Percentiles rank a stretch among this genome's conserved stretches.
Conservation (phyloP, 2,113 vertebrate species). For the Hippocampus abdominalis region DNA sequence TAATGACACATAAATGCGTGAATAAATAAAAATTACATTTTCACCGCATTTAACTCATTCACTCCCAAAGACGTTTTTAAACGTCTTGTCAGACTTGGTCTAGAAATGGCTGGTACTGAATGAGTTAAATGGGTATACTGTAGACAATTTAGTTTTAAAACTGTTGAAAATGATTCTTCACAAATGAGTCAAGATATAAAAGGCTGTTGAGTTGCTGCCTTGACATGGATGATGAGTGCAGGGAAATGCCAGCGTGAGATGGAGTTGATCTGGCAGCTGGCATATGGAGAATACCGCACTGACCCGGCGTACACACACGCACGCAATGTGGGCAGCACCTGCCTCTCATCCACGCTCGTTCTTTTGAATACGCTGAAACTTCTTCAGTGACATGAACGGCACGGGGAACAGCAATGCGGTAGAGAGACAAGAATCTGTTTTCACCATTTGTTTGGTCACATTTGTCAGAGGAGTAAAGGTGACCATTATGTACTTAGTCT, state of each 20-base stretch:
- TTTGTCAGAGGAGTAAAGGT: background rate
- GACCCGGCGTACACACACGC: slow-evolving; percentile 36
- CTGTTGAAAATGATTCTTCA: background rate
- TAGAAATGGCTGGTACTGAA: no score
- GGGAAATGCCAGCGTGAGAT: slow-evolving; percentile 47
- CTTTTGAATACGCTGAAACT: slow-evolving; percentile 17
- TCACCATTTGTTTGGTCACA: background rate
- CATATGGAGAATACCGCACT: slow-evolving; percentile 45
- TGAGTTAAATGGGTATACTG: background rate
- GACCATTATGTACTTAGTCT: slow-evolving; percentile 4
- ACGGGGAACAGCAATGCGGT: background rate
- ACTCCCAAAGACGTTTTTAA: no score
- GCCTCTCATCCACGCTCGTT: slow-evolving; percentile 19
- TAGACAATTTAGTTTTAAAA: background rate
- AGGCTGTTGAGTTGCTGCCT: slow-evolving; percentile 8
- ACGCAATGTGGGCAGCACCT: slow-evolving; percentile 30
- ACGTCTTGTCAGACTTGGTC: no score
- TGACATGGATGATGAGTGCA: slow-evolving; percentile 27
- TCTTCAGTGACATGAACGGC: slow-evolving; percentile 8
- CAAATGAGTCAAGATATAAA: background rate
- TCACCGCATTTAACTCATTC: background rate
- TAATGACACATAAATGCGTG: background rate
- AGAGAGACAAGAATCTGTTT: background rate
- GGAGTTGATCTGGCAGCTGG: slow-evolving; percentile 56
- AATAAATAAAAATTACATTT: background rate